Conservation (phyloP, 2,797 vertebrate species). For the Lepus townsendii region DNA sequence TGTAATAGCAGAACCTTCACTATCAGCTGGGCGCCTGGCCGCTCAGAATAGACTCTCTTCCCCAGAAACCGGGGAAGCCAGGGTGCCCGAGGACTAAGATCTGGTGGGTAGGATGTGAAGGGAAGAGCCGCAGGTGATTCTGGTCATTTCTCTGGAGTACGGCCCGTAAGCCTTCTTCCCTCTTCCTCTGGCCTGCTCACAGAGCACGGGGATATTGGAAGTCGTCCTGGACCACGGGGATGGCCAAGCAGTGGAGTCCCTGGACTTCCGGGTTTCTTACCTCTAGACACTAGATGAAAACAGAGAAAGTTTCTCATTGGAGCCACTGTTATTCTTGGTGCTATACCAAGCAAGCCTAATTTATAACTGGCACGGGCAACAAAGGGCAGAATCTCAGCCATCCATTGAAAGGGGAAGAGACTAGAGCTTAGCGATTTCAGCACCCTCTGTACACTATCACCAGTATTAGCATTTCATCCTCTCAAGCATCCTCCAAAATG, state of each 20-base stretch:
- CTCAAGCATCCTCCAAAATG: conserved; percentile 15
- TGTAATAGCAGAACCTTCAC: not conserved
- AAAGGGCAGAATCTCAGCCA: conserved; percentile 34
- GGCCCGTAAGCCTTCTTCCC: not conserved
- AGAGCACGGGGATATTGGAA: not conserved
- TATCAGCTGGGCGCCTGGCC: not conserved
- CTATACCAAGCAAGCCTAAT: not conserved
- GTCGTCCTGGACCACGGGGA: not conserved
- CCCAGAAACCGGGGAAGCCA: not conserved
- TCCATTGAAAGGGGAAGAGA: conserved; percentile 41
- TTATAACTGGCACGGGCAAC: not conserved
- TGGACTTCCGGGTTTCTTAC: not conserved
- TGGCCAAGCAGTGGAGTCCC: not conserved
- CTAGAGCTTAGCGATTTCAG: conserved; percentile 7
- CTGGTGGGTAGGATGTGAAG: not conserved
- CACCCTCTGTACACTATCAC: not conserved
- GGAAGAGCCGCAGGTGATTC: not conserved
- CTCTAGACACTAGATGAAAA: not conserved
- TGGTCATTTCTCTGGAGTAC: not conserved
- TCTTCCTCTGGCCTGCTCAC: not conserved
- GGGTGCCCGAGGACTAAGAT: not conserved
- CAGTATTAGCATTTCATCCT: conserved; percentile 28
- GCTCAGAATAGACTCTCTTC: not conserved
- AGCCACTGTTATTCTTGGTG: not conserved
- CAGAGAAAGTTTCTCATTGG: conserved; percentile 17